Conservation (phyloP, 1,140 invertebrate genomes). For the Bombus huntii region DNA sequence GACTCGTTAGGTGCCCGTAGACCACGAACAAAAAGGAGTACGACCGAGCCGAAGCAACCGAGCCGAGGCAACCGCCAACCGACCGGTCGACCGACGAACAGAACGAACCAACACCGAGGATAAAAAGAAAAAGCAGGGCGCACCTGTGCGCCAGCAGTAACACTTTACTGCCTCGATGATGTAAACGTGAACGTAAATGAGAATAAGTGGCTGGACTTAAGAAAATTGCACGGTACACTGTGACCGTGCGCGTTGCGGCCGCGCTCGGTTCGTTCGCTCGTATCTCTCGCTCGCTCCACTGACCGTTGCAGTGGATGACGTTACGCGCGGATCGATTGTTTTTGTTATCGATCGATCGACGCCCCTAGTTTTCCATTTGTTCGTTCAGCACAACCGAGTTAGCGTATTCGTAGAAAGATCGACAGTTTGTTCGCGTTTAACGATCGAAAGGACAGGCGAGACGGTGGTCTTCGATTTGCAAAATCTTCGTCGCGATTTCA, state of each 20-base stretch:
- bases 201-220: conserved; percentile 75
- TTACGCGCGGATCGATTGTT: conserved; percentile 44
- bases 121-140: conserved; percentile 76
- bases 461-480: neutral
- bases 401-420: neutral
- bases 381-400: neutral
- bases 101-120: conserved; percentile 44
- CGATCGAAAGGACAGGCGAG: accelerated
- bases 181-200: conserved; percentile 81
- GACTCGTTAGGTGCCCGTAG: conserved; percentile 78
- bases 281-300: conserved; percentile 36
- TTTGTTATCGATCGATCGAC: conserved; percentile 41
- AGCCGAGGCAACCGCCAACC: conserved; percentile 56
- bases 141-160: conserved; percentile 79
- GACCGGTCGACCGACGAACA: conserved; percentile 34
- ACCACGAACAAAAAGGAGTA: conserved; percentile 75
- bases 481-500: neutral
- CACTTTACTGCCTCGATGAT: conserved; percentile 80
- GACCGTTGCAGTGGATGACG: conserved; percentile 46
- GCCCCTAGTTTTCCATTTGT: conserved; percentile 19
- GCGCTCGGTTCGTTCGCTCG: conserved; percentile 1
- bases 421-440: neutral
- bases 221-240: conserved; percentile 71
- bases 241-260: conserved; percentile 44
- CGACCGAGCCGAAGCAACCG: conserved; percentile 65